Percentiles rank a stretch among this genome's conserved stretches.
Conservation (phyloP, 2,113 vertebrate species). For the Tauraco erythrolophus region DNA sequence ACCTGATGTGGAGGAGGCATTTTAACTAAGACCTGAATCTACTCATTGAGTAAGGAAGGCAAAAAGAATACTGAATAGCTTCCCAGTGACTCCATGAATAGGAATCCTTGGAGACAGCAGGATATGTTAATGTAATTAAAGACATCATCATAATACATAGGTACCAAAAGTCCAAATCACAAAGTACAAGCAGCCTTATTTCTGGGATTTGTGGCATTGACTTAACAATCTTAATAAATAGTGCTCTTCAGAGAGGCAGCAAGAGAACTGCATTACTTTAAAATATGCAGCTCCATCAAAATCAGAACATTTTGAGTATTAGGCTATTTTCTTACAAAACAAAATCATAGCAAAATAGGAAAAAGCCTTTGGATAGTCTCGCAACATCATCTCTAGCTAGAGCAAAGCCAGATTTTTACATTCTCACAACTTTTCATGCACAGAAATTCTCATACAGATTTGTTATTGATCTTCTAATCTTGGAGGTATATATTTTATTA, state of each 20-base stretch:
- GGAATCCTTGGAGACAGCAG: background rate
- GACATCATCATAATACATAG: background rate
- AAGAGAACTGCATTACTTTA: background rate
- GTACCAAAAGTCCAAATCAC: background rate
- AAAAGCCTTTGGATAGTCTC: background rate
- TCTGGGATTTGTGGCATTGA: background rate
- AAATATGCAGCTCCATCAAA: background rate
- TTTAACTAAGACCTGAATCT: background rate
- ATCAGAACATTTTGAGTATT: background rate
- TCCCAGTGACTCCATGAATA: background rate
- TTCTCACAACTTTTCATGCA: background rate
- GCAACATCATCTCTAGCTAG: background rate
- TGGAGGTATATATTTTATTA: background rate
- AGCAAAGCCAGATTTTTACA: background rate
- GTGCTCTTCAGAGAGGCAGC: background rate
- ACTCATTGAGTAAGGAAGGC: background rate
- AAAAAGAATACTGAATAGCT: background rate
- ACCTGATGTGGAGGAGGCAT: background rate
- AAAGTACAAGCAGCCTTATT: background rate
- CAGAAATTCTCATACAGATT: background rate
- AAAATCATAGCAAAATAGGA: background rate
- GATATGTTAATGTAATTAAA: background rate
- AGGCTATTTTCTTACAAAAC: background rate
- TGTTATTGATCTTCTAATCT: background rate
- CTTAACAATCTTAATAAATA: background rate